Evolutionary conservation across 2,113 vertebrate species (phyloP).

Genomic region (Condylura cristata): DNA sequence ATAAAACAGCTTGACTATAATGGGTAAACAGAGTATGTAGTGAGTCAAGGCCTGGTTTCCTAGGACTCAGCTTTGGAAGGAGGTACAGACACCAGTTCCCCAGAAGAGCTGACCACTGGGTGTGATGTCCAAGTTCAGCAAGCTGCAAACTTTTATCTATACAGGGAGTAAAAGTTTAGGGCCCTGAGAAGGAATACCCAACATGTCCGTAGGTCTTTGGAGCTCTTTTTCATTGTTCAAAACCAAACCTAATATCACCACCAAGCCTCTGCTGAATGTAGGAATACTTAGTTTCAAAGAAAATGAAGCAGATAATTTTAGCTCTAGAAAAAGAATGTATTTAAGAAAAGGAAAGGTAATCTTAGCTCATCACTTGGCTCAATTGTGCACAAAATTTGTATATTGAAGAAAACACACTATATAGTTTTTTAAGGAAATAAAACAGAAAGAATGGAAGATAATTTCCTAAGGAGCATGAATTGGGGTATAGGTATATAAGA

Average conservation of each 20-base stretch:
- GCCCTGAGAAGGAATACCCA: background rate
- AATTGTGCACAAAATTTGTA: background rate
- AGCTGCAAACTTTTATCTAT: background rate
- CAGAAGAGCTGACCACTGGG: background rate
- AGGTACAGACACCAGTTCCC: background rate
- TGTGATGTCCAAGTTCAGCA: background rate
- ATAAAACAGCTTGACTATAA: constrained; percentile 6
- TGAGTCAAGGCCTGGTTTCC: background rate
- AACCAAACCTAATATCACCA: background rate
- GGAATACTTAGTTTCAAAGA: background rate
- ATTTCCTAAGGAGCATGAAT: background rate
- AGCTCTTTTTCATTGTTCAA: background rate
- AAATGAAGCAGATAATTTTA: background rate
- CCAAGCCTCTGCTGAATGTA: background rate
- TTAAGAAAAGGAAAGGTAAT: background rate
- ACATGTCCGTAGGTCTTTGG: background rate
- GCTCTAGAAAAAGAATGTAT: background rate
- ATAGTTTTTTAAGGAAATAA: background rate
- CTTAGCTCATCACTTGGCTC: background rate
- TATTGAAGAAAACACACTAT: constrained; percentile 1
- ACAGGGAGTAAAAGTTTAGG: background rate
- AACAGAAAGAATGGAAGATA: background rate
- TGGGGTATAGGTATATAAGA: background rate
- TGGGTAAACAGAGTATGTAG: background rate
- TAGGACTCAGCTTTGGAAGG: background rate